These are phyloP conservation scores for Labia minor DNA, from an alignment of 2,888 invertebrate genomes.

Conservation along the genomic window DNA sequence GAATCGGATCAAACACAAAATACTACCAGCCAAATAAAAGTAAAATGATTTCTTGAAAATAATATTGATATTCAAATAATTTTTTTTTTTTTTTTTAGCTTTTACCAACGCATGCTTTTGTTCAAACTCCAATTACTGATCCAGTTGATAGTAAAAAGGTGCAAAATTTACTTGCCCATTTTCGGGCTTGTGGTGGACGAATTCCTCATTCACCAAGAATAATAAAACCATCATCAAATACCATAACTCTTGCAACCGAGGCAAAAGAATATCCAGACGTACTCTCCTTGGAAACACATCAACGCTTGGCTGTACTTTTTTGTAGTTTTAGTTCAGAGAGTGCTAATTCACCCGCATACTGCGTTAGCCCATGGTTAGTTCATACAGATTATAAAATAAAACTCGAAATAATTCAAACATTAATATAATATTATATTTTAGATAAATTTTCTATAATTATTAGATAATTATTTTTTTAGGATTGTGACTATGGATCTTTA, in stretches of 20 bases:
- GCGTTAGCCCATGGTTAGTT: conserved; percentile 74
- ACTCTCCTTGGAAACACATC: conserved; percentile 69
- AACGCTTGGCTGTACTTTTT: conserved; percentile 76
- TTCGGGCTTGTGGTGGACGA: conserved; percentile 72
- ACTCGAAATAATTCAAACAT: no score
- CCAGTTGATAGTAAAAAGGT: conserved; percentile 52
- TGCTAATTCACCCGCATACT: conserved; percentile 72
- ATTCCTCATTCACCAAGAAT: conserved; percentile 32
- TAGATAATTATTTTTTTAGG: conserved; percentile 39
- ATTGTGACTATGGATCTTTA: conserved; percentile 91
- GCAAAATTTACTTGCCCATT: conserved; percentile 68
- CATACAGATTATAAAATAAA: no score
- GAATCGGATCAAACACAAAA: background rate
- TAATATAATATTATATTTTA: conserved; percentile 17
- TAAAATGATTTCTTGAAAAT: background rate
- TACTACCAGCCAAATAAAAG: background rate
- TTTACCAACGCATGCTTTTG: conserved; percentile 61
- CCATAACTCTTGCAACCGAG: background rate
- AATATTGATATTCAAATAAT: no score
- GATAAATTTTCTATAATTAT: conserved; percentile 17
- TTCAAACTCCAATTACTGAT: conserved; percentile 55
- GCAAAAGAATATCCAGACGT: conserved; percentile 45
- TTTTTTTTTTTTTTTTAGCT: conserved; percentile 29
- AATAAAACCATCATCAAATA: conserved; percentile 23
- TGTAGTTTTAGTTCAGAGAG: conserved; percentile 73